Conservation (phyloP, 2,888 invertebrate species). For the Nebria brevicollis region DNA sequence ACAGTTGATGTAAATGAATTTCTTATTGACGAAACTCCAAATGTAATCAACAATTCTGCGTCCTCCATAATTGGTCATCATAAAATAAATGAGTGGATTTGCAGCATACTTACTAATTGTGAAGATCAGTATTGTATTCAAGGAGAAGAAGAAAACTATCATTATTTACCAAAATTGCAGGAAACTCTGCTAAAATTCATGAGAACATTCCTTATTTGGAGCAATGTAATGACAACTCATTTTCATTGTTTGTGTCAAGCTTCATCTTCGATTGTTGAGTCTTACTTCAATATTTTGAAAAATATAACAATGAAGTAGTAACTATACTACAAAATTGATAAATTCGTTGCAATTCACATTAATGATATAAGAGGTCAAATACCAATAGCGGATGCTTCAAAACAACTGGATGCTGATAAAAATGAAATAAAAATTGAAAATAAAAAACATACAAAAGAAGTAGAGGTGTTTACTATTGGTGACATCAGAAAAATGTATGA, state of each 20-base stretch:
- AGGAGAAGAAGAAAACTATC: constrained; percentile 28
- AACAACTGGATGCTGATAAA: not conserved
- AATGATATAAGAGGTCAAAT: constrained; percentile 20
- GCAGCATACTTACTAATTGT: not conserved
- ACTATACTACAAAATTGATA: constrained; percentile 6
- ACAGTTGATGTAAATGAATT: not conserved
- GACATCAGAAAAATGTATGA: no score
- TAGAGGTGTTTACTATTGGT: no score
- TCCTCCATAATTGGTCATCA: not conserved
- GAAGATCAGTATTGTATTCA: not conserved
- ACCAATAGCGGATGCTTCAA: constrained; percentile 14
- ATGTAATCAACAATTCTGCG: not conserved
- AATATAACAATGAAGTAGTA: no score
- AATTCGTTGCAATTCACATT: constrained; percentile 19
- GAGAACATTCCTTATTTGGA: constrained; percentile 2
- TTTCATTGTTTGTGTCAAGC: constrained; percentile 16
- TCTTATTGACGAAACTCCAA: not conserved
- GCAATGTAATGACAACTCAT: constrained; percentile 14
- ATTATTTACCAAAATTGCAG: constrained; percentile 11
- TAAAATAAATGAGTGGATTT: not conserved
- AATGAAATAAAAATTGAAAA: constrained; percentile 5
- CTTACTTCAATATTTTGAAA: constrained; percentile 23
- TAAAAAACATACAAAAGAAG: not conserved
- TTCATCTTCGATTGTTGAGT: constrained; percentile 16
- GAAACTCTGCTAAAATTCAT: not conserved